Percentiles rank a stretch among this genome's conserved stretches.
These are phyloP conservation scores for Sceloporus undulatus DNA, from an alignment of 2,113 vertebrate species.

Conservation along the genomic window DNA sequence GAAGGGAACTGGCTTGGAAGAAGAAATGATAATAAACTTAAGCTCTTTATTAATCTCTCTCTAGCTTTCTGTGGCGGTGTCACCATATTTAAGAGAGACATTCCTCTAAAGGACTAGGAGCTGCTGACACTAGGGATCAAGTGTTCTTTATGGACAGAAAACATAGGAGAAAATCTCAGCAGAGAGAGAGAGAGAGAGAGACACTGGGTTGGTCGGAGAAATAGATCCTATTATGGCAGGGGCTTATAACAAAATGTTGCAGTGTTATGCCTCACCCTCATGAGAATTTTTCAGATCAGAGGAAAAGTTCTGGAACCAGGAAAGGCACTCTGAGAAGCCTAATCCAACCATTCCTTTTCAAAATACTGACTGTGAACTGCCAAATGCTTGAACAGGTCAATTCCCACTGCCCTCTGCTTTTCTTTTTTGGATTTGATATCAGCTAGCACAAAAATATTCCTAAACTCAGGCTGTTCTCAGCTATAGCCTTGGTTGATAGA, in stretches of 20 bases:
- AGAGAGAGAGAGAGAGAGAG: neutral
- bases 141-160: neutral
- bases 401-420: neutral
- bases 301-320: neutral
- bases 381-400: neutral
- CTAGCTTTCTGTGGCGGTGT: neutral
- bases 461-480: neutral
- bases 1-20: neutral
- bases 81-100: neutral
- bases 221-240: too few relatives aligned
- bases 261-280: neutral
- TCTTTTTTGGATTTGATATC: neutral
- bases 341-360: neutral
- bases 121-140: neutral
- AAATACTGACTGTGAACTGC: neutral
- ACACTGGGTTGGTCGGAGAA: neutral
- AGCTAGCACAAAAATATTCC: neutral
- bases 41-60: slow-evolving; percentile 16
- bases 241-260: neutral
- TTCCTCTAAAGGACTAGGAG: neutral
- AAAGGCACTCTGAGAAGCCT: neutral
- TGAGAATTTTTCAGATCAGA: neutral
- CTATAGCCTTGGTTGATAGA: neutral
- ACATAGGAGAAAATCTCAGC: too few relatives aligned
- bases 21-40: neutral